Evolutionary conservation across 30 jellyfish, hydroid and myxozoan species (phyloP).

Genomic region (Sanderia malayensis): DNA sequence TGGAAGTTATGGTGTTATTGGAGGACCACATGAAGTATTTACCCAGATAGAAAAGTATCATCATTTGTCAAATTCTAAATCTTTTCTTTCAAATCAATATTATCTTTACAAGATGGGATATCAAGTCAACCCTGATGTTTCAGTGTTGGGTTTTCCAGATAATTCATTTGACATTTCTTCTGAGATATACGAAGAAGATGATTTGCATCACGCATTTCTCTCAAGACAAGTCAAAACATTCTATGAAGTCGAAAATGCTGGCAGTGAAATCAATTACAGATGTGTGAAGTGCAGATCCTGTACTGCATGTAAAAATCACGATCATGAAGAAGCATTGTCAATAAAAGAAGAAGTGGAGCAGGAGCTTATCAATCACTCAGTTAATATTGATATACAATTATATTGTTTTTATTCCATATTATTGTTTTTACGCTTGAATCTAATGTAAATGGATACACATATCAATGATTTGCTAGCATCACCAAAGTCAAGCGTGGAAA

Average conservation of each 20-base stretch:
- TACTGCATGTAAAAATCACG: not conserved
- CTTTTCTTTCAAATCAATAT: not conserved
- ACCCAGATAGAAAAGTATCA: not conserved
- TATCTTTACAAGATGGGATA: not conserved
- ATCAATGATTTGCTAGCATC: too few relatives aligned
- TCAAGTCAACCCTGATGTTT: not conserved
- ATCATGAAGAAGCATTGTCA: not conserved
- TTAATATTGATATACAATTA: not conserved
- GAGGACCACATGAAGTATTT: slow-evolving; percentile 30
- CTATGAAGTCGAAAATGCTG: not conserved
- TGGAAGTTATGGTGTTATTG: slow-evolving; percentile 19
- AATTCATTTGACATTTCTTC: too few relatives aligned
- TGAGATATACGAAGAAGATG: too few relatives aligned
- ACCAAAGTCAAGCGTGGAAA: too few relatives aligned
- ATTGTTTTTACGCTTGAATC: too few relatives aligned
- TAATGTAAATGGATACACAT: too few relatives aligned
- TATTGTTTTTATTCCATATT: too few relatives aligned
- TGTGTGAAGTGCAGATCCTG: not conserved
- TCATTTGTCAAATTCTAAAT: not conserved
- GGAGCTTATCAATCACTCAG: not conserved
- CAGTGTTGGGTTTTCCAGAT: not conserved
- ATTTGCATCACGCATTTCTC: too few relatives aligned
- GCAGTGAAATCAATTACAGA: not conserved
- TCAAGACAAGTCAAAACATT: not conserved
- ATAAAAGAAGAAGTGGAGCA: not conserved